Percentiles rank a stretch among this genome's conserved stretches.
Conservation (phyloP, 2,797 vertebrate species). For the Myiothlypis coronata region DNA sequence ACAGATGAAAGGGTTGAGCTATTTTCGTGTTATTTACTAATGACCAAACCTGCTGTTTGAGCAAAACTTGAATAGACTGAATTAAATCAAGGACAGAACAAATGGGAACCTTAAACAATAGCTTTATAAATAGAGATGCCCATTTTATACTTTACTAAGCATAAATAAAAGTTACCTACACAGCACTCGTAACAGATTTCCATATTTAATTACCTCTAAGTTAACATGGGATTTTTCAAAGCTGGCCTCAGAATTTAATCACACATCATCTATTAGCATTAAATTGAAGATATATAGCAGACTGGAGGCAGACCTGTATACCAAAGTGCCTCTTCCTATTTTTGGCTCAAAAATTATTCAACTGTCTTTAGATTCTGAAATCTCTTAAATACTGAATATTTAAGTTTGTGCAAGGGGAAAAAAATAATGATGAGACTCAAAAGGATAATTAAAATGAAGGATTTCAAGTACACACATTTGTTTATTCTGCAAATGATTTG, state of each 20-base stretch:
- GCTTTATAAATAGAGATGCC: conserved; percentile 13
- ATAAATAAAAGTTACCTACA: conserved; percentile 23
- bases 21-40: conserved; percentile 38
- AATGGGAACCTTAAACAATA: conserved; percentile 16
- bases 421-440: background rate
- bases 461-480: background rate
- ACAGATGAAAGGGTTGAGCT: conserved; percentile 20
- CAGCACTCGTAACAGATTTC: conserved; percentile 12
- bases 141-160: conserved; percentile 40
- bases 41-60: conserved; percentile 57
- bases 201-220: conserved; percentile 38
- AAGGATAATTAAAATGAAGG: background rate
- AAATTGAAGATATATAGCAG: background rate
- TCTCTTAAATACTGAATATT: background rate
- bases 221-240: conserved; percentile 28
- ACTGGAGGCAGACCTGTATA: background rate
- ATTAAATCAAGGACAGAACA: conserved; percentile 44
- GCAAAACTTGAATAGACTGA: conserved; percentile 35
- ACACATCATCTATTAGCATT: background rate
- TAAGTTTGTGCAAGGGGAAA: background rate
- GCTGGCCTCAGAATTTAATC: conserved; percentile 13
- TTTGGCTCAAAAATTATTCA: background rate
- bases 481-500: background rate
- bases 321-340: background rate
- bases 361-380: background rate